Evolutionary conservation across 2,888 invertebrate genomes (phyloP).

Genomic region (Leucophenga maculata): DNA sequence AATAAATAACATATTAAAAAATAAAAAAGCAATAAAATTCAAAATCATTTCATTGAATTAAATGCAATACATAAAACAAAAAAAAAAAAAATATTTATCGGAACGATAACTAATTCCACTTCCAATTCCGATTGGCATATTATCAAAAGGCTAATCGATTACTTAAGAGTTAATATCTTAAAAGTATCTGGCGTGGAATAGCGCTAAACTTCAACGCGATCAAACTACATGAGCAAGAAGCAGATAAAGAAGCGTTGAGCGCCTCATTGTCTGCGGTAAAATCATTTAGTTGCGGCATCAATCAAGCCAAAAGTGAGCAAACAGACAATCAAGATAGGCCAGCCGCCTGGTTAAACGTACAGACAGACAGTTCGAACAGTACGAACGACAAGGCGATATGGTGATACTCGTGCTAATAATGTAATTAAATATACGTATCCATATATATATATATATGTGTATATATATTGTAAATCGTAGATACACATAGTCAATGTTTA

Average conservation of each 20-base stretch:
- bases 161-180: neutral
- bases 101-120: neutral
- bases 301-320: conserved; percentile 41
- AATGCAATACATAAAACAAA: no score
- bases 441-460: conserved; percentile 30
- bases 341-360: no score
- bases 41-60: neutral
- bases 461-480: no score
- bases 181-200: neutral
- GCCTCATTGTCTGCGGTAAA: conserved; percentile 37
- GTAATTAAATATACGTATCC: conserved; percentile 64
- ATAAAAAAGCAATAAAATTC: conserved; percentile 7
- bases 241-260: conserved; percentile 3
- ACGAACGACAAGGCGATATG: conserved; percentile 7
- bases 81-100: no score
- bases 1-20: neutral
- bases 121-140: neutral
- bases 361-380: no score
- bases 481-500: no score
- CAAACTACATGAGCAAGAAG: conserved; percentile 25
- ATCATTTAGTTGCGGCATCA: conserved; percentile 58
- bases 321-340: no score
- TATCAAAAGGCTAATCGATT: neutral
- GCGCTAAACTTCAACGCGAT: neutral
- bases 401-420: conserved; percentile 60